A percentile compares a stretch with the other conserved stretches of the same genome.
These are phyloP conservation scores for Solea senegalensis DNA, from an alignment of 2,113 vertebrate genomes.

Conservation along the genomic window DNA sequence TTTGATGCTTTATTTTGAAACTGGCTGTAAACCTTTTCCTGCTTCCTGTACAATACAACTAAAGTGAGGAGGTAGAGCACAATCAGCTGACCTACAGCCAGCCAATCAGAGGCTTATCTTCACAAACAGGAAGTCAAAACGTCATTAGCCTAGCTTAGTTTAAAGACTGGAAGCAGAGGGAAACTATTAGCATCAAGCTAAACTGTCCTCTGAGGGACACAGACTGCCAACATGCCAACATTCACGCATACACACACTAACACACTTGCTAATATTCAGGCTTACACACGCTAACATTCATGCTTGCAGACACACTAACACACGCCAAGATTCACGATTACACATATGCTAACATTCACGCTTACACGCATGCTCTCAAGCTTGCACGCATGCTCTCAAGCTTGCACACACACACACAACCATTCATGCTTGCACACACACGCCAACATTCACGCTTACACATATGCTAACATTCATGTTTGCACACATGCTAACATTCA, in stretches of 20 bases:
- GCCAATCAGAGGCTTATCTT: not conserved
- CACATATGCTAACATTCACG: no score
- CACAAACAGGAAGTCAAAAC: not conserved
- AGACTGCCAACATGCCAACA: not conserved
- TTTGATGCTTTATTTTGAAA: constrained; percentile 11
- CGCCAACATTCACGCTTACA: not conserved
- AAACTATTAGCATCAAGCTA: not conserved
- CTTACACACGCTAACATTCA: no score
- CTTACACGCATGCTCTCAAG: no score
- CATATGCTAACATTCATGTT: not conserved
- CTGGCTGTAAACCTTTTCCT: not conserved
- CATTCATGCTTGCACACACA: no score
- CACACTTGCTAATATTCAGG: no score
- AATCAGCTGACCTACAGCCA: not conserved
- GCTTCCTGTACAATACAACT: not conserved
- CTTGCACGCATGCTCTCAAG: no score
- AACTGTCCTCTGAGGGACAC: no score
- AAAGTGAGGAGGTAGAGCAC: not conserved
- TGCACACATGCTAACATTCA: not conserved
- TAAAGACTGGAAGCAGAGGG: not conserved
- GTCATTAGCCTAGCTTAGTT: not conserved
- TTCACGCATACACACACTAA: not conserved
- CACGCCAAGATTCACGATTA: no score
- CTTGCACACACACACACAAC: no score
- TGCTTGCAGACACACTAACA: no score